phyloP scores from a whole-genome alignment of 2,797 vertebrate genomes.

The Epinephelus malabaricus region DNA sequence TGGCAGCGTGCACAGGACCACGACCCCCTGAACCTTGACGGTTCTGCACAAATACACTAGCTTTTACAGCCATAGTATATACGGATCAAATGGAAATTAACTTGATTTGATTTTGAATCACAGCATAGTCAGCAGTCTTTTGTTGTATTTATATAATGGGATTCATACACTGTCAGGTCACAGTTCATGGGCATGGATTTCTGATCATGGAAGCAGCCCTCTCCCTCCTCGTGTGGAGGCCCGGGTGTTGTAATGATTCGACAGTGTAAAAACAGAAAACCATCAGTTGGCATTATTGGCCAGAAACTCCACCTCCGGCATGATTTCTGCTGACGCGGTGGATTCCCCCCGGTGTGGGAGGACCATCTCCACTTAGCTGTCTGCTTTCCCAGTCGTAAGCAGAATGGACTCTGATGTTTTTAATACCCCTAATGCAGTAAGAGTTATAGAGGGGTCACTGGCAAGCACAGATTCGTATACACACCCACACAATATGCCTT shows the following conservation, averaged over 20 bases:
- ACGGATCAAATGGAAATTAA: background rate
- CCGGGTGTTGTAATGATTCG: slow-evolving; percentile 16
- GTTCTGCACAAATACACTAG: too few relatives aligned
- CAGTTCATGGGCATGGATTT: slow-evolving; percentile 28
- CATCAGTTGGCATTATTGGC: slow-evolving; percentile 26
- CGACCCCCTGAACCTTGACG: too few relatives aligned
- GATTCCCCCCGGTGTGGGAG: slow-evolving; percentile 59
- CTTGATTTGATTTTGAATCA: slow-evolving; percentile 21
- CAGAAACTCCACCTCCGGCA: slow-evolving; percentile 44
- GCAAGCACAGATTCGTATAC: slow-evolving; percentile 23
- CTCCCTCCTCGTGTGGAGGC: slow-evolving; percentile 20
- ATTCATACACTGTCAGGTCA: slow-evolving; percentile 22
- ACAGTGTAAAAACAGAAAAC: slow-evolving; percentile 27
- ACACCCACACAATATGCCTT: slow-evolving; percentile 40
- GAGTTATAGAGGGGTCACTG: slow-evolving; percentile 67
- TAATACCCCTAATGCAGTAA: slow-evolving; percentile 76
- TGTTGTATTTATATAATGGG: slow-evolving; percentile 30
- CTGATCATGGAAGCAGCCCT: slow-evolving; percentile 8
- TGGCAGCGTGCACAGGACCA: too few relatives aligned
- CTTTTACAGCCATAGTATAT: background rate
- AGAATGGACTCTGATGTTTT: slow-evolving; percentile 64
- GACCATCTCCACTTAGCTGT: slow-evolving; percentile 65
- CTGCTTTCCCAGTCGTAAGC: slow-evolving; percentile 67
- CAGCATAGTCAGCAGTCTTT: background rate
- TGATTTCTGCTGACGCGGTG: slow-evolving; percentile 67